These are phyloP conservation scores for Podarcis lilfordi DNA, from an alignment of 2,797 vertebrate genomes.

Conservation along the genomic window DNA sequence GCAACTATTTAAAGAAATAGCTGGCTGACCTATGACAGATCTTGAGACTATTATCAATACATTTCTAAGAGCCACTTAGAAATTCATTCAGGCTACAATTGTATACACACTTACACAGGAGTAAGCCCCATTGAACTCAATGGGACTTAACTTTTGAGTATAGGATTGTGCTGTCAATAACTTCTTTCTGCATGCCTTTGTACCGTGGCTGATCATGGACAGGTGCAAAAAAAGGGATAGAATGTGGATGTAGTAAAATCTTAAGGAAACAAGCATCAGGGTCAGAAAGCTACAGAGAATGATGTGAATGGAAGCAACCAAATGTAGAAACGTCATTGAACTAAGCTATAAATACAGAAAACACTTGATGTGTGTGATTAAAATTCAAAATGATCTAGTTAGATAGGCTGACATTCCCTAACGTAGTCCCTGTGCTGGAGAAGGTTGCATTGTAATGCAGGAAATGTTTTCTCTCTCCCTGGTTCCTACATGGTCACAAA, in stretches of 20 bases:
- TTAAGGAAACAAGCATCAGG: background rate
- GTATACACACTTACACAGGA: background rate
- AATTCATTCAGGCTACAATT: background rate
- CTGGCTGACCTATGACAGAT: background rate
- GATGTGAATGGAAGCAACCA: background rate
- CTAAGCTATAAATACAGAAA: background rate
- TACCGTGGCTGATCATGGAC: background rate
- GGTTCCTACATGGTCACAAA: conserved; percentile 78
- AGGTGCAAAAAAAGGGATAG: background rate
- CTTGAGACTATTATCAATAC: background rate
- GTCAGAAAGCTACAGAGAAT: background rate
- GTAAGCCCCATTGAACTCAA: background rate
- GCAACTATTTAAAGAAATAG: background rate
- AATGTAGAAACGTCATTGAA: background rate
- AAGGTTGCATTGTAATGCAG: conserved; percentile 81
- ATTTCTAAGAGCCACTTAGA: background rate
- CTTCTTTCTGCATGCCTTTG: background rate
- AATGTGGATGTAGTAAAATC: background rate
- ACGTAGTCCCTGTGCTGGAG: conserved; percentile 36
- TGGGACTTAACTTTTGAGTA: background rate
- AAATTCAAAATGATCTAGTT: background rate
- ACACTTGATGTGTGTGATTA: background rate
- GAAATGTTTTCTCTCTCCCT: conserved; percentile 77
- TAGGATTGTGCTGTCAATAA: background rate
- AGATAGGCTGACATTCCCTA: background rate